Conservation (phyloP, 2,797 vertebrate genomes). For the Rhinogobio ventralis region DNA sequence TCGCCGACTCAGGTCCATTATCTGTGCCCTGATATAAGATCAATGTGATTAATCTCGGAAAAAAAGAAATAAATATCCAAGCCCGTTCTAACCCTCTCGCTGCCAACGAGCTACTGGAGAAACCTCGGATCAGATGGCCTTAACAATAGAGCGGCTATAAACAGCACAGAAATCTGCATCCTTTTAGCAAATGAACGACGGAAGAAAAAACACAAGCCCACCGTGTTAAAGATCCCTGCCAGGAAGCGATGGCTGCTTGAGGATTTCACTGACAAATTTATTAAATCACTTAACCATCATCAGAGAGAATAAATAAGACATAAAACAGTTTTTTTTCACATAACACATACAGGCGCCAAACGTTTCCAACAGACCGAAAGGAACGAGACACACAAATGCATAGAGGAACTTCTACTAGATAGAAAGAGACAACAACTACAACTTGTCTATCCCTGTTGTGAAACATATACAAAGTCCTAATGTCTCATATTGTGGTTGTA, state of each 20-base stretch:
- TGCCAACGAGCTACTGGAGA: constrained; percentile 42
- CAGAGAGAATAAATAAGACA: constrained; percentile 94
- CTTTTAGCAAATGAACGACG: constrained; percentile 32
- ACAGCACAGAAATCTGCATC: constrained; percentile 26
- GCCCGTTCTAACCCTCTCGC: background rate
- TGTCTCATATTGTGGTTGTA: constrained; percentile 66
- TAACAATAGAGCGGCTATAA: constrained; percentile 26
- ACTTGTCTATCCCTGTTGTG: constrained; percentile 70
- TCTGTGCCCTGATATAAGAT: constrained; percentile 60
- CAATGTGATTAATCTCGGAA: constrained; percentile 55
- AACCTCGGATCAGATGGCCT: constrained; percentile 46
- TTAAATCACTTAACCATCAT: constrained; percentile 85
- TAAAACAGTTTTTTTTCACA: constrained; percentile 84
- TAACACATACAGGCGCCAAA: constrained; percentile 75
- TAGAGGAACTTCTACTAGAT: constrained; percentile 72
- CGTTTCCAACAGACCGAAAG: constrained; percentile 71
- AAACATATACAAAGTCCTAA: constrained; percentile 78
- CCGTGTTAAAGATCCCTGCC: constrained; percentile 9
- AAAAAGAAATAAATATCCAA: constrained; percentile 55
- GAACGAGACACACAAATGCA: constrained; percentile 79
- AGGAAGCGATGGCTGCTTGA: constrained; percentile 42
- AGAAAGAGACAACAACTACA: constrained; percentile 74
- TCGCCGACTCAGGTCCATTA: constrained; percentile 70
- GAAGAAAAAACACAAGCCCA: background rate
- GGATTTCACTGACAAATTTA: constrained; percentile 92